Evolutionary conservation across 2,888 invertebrate genomes (phyloP).

Genomic region (Stenoptilia bipunctidactyla): DNA sequence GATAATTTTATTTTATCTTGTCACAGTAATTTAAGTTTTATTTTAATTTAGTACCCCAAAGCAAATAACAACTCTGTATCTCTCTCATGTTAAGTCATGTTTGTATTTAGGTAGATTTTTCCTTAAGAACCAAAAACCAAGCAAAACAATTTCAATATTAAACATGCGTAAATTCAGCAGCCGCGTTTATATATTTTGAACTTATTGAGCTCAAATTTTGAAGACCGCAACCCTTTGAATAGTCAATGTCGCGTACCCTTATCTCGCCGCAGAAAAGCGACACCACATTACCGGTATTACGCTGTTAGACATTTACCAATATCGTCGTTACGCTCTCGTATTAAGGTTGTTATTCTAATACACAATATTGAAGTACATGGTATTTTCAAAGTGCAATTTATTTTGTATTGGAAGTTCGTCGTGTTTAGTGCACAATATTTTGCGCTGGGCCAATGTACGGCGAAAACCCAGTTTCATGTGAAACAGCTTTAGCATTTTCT

Average conservation of each 20-base stretch:
- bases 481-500: conserved; percentile 41
- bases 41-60: too few relatives aligned
- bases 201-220: conserved; percentile 70
- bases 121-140: too few relatives aligned
- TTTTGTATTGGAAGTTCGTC: conserved; percentile 65
- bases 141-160: conserved; percentile 8
- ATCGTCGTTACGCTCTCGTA: conserved; percentile 12
- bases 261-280: conserved; percentile 69
- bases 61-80: too few relatives aligned
- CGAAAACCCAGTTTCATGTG: conserved; percentile 38
- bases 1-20: too few relatives aligned
- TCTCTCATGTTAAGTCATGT: too few relatives aligned
- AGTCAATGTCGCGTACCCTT: conserved; percentile 71
- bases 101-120: too few relatives aligned
- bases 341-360: conserved; percentile 49
- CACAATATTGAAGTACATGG: conserved; percentile 40
- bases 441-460: conserved; percentile 49
- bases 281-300: conserved; percentile 70
- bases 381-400: conserved; percentile 70
- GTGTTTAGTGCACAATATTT: conserved; percentile 53
- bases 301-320: conserved; percentile 28
- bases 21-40: too few relatives aligned
- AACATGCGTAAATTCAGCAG: conserved; percentile 38
- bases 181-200: conserved; percentile 49
- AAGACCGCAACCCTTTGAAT: conserved; percentile 70